Conservation (phyloP, 2,888 invertebrate genomes). For the Myathropa florea region DNA sequence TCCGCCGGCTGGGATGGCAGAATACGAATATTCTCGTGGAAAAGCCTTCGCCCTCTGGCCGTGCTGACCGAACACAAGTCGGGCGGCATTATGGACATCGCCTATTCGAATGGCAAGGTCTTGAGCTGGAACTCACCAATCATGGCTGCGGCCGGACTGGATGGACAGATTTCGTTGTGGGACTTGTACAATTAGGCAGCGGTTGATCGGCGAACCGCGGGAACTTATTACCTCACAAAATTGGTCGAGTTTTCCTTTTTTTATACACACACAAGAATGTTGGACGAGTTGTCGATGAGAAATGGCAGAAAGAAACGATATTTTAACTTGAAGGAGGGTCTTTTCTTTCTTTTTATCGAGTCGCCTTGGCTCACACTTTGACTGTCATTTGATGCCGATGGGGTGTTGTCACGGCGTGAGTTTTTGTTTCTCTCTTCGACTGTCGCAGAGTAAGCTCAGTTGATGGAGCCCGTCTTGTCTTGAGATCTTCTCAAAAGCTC, state of each 20-base stretch:
- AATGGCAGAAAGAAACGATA: neutral
- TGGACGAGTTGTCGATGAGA: neutral
- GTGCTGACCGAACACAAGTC: slow-evolving; percentile 88
- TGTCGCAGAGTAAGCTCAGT: too few species aligned
- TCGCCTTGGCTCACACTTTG: neutral
- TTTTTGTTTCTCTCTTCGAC: too few species aligned
- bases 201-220: neutral
- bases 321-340: neutral
- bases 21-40: slow-evolving; percentile 89
- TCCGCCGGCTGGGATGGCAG: slow-evolving; percentile 90
- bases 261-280: neutral
- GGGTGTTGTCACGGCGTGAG: too few species aligned
- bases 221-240: neutral
- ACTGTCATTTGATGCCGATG: too few species aligned
- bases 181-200: slow-evolving; percentile 86
- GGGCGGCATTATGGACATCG: slow-evolving; percentile 87
- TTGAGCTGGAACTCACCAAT: slow-evolving; percentile 87
- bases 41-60: slow-evolving; percentile 86
- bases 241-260: neutral
- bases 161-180: slow-evolving; percentile 90
- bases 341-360: neutral
- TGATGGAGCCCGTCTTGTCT: too few species aligned
- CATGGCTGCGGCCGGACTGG: slow-evolving; percentile 89
- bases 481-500: too few species aligned
- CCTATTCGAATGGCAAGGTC: slow-evolving; percentile 85